Conservation (phyloP, 2,888 invertebrate genomes). For the Microchrysa polita region DNA sequence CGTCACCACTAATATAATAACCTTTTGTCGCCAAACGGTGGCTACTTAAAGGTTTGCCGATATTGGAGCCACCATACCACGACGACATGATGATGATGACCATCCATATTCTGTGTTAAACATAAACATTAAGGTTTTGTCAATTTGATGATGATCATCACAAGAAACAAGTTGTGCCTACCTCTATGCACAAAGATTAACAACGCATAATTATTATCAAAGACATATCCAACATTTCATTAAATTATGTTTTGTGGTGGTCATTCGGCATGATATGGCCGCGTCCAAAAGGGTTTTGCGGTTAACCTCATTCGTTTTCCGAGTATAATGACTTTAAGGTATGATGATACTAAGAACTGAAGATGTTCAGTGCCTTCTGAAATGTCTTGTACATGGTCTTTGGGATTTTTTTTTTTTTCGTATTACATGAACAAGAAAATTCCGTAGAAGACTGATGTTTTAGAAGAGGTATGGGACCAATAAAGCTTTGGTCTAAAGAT, state of each 20-base stretch:
- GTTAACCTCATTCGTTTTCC: background rate
- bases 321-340: slow-evolving; percentile 2
- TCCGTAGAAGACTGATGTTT: no score
- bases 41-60: background rate
- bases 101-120: no score
- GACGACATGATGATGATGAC: background rate
- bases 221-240: background rate
- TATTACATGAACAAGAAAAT: no score
- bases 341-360: background rate
- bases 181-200: background rate
- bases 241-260: background rate
- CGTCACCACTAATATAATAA: background rate
- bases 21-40: background rate
- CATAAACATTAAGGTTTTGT: background rate
- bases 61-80: background rate
- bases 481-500: no score
- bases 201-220: background rate
- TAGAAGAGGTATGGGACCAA: no score
- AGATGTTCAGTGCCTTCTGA: background rate
- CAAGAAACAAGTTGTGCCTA: no score
- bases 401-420: background rate
- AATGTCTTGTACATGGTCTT: background rate
- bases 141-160: background rate
- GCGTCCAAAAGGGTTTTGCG: background rate
- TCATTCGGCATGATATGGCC: background rate